phyloP scores from a whole-genome alignment of 2,797 vertebrate genomes.

The Paramormyrops hopkinsi region DNA sequence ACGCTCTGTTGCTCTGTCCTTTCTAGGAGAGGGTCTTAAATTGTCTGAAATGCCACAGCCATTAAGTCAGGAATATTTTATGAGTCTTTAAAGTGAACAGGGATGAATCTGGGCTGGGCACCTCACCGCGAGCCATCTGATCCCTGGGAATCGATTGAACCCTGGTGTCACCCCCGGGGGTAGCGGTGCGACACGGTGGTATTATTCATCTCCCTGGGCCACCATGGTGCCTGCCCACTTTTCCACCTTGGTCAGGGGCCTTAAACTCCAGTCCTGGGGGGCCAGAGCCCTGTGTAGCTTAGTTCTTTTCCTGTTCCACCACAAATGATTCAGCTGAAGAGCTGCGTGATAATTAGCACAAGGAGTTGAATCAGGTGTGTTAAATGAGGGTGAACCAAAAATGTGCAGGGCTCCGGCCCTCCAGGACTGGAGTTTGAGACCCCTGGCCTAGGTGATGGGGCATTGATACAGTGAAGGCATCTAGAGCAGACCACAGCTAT shows the following conservation, averaged over 20 bases:
- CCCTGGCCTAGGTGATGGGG: background rate
- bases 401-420: too few relatives aligned
- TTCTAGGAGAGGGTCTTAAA: constrained; percentile 49
- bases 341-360: too few relatives aligned
- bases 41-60: constrained; percentile 54
- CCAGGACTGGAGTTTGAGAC: too few relatives aligned
- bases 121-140: background rate
- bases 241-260: background rate
- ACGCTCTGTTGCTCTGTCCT: constrained; percentile 44
- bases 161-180: background rate
- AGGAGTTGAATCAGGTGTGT: too few relatives aligned
- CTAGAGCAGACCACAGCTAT: background rate
- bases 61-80: constrained; percentile 51
- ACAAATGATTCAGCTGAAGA: too few relatives aligned
- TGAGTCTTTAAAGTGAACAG: constrained; percentile 46
- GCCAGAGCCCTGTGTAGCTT: too few relatives aligned
- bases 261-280: too few relatives aligned
- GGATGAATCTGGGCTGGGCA: constrained; percentile 7
- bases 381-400: too few relatives aligned
- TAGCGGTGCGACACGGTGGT: background rate
- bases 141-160: background rate
- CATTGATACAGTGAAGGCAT: background rate
- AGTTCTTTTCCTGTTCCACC: too few relatives aligned
- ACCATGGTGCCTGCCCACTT: background rate
- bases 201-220: background rate